Conservation (phyloP, 1,140 invertebrate genomes). For the Halesus radiatus region DNA sequence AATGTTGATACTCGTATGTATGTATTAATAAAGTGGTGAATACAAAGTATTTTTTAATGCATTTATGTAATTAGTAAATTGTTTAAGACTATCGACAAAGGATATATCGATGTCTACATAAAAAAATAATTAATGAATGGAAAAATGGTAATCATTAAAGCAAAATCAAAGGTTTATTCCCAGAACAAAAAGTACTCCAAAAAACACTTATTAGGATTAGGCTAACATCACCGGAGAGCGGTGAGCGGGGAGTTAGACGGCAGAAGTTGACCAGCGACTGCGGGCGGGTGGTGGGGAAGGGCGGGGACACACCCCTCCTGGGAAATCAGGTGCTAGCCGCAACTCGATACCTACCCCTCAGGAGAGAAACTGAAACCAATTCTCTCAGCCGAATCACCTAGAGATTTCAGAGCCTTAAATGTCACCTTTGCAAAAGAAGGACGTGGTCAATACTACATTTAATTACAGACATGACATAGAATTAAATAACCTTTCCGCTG, state of each 20-base stretch:
- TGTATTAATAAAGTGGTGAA: no score
- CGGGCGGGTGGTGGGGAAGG: background rate
- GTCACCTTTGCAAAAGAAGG: background rate
- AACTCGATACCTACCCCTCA: conserved; percentile 14
- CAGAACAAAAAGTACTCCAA: background rate
- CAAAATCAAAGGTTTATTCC: background rate
- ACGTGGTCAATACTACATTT: background rate
- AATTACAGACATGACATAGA: no score
- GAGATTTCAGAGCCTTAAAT: conserved; percentile 3
- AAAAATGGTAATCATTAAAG: no score
- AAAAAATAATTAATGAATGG: no score
- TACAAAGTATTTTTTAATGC: no score
- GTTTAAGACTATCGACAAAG: no score
- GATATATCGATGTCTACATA: no score
- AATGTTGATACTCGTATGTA: no score
- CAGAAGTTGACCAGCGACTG: background rate
- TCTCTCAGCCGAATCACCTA: background rate
- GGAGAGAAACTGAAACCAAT: conserved; percentile 7
- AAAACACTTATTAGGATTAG: no score
- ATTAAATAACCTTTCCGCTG: no score
- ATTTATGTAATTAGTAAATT: no score
- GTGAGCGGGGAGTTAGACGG: background rate
- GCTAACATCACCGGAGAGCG: background rate
- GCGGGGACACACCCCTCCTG: conserved; percentile 13
- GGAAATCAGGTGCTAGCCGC: conserved; percentile 41